A percentile compares a stretch with the other conserved stretches of the same genome.
phyloP scores from a whole-genome alignment of 2,888 invertebrate genomes.

The Xylophagus ater region DNA sequence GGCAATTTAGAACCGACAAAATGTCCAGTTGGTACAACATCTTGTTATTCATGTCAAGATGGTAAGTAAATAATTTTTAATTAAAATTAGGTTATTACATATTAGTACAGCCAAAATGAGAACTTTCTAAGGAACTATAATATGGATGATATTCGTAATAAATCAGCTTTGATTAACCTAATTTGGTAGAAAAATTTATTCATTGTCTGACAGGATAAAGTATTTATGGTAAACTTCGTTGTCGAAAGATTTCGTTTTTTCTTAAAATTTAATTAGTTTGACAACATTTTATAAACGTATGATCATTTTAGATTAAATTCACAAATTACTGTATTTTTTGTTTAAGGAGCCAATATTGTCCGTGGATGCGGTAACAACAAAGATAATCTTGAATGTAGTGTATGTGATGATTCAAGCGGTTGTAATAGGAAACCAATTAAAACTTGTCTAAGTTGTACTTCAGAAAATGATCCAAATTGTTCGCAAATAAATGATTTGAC shows the following conservation, averaged over 20 bases:
- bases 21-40: conserved; percentile 4
- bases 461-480: conserved; percentile 23
- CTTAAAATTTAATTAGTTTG: background rate
- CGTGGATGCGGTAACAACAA: conserved; percentile 6
- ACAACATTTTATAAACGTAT: background rate
- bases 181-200: conserved; percentile 5
- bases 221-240: background rate
- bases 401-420: conserved; percentile 13
- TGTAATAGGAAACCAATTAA: conserved; percentile 22
- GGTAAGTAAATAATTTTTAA: background rate
- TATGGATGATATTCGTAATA: background rate
- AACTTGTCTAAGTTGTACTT: conserved; percentile 27
- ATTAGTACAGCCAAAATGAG: background rate
- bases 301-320: conserved; percentile 1
- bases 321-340: too few species aligned
- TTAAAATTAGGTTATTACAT: background rate
- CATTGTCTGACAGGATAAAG: too few species aligned
- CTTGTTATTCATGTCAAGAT: conserved; percentile 6
- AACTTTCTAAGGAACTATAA: conserved; percentile 3
- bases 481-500: conserved; percentile 23
- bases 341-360: too few species aligned
- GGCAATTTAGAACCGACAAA: background rate
- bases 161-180: conserved; percentile 3
- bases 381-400: conserved; percentile 1
- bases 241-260: background rate